A percentile compares a stretch with the other conserved stretches of the same genome.
Conservation (phyloP, 2,113 vertebrate species). For the Riparia riparia region DNA sequence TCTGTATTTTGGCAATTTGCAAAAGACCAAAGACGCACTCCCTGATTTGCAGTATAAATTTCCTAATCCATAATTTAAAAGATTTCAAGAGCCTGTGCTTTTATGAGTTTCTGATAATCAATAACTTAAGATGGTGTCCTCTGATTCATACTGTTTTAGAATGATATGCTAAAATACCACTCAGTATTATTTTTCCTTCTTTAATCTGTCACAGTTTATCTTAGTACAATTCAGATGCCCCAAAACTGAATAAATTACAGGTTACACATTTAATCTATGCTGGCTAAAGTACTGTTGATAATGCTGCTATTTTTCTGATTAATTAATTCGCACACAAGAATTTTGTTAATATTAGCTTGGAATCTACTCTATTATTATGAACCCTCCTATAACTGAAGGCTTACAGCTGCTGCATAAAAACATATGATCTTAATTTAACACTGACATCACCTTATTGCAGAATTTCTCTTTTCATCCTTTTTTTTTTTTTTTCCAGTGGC, state of each 20-base stretch:
- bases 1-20: neutral
- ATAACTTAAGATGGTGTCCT: neutral
- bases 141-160: neutral
- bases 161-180: neutral
- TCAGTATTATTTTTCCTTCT: neutral
- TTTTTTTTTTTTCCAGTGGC: neutral
- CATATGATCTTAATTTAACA: slow-evolving; percentile 68
- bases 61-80: neutral
- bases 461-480: slow-evolving; percentile 43
- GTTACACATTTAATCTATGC: neutral
- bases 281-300: neutral
- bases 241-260: neutral
- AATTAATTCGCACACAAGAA: neutral
- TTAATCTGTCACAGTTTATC: neutral
- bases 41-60: neutral
- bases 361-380: slow-evolving; percentile 49
- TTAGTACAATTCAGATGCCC: neutral
- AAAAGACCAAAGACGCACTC: neutral
- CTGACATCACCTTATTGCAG: slow-evolving; percentile 48
- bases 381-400: slow-evolving; percentile 38
- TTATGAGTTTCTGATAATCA: neutral
- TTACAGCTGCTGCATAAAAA: slow-evolving; percentile 56
- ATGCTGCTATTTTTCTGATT: slow-evolving; percentile 23
- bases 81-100: neutral
- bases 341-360: slow-evolving; percentile 39